Evolutionary conservation across 2,113 vertebrate species (phyloP).

Genomic region (Petrocephalus microphthalmus): DNA sequence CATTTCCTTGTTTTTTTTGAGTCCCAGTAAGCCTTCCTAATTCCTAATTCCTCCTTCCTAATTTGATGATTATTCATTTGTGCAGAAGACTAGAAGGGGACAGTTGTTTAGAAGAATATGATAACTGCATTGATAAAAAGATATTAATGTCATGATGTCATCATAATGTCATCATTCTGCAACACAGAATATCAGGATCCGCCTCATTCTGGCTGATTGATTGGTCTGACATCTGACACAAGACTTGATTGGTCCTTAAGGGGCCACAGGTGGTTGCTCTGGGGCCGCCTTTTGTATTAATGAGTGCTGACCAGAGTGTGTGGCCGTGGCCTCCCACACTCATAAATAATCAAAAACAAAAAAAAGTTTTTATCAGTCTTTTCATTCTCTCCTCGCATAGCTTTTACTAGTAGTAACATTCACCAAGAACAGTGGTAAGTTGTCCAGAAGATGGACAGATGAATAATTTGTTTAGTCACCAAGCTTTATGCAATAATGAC

Average conservation of each 20-base stretch:
- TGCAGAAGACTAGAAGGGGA: not conserved
- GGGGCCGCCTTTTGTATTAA: not conserved
- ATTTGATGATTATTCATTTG: not conserved
- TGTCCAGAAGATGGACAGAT: not conserved
- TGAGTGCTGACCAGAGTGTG: not conserved
- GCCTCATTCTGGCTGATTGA: not conserved
- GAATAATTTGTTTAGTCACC: not conserved
- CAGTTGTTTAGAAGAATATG: not conserved
- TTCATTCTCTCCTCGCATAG: not conserved
- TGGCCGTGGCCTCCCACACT: not conserved
- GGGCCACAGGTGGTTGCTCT: not conserved
- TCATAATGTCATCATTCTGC: not conserved
- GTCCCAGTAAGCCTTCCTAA: not conserved
- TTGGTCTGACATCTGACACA: too few relatives aligned
- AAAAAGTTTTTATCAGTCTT: not conserved
- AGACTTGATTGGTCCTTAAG: too few relatives aligned
- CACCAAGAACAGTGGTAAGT: not conserved
- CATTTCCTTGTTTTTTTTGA: not conserved
- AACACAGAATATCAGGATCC: not conserved
- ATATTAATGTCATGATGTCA: not conserved
- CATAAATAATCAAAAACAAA: not conserved
- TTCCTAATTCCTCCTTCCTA: too few relatives aligned
- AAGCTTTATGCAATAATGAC: not conserved
- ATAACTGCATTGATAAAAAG: not conserved
- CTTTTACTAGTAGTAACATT: not conserved